Conservation (phyloP, 2,888 invertebrate species). For the Drosophila helvetica region DNA sequence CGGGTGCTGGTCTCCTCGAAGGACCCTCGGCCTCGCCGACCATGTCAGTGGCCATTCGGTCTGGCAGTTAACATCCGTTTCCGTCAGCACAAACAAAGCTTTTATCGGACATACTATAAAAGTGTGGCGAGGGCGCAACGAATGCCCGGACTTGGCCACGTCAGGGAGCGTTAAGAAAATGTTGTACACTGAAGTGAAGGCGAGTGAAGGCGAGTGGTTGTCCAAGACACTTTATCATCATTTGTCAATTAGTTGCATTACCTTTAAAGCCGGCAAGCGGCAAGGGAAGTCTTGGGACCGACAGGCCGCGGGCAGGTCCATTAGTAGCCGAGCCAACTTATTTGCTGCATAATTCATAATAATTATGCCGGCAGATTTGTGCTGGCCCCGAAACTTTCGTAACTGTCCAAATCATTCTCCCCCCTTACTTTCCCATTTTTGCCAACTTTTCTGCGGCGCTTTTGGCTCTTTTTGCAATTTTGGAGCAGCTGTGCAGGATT, state of each 20-base stretch:
- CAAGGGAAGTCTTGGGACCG: constrained; percentile 23
- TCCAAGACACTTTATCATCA: constrained; percentile 74
- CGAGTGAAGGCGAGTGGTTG: constrained; percentile 23
- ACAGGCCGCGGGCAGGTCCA: constrained; percentile 53
- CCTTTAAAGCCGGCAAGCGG: constrained; percentile 24
- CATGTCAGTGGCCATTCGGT: constrained; percentile 70
- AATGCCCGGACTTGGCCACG: constrained; percentile 17
- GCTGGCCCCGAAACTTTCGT: constrained; percentile 16
- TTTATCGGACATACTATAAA: constrained; percentile 68
- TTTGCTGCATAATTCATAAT: constrained; percentile 66
- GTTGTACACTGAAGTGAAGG: constrained; percentile 42
- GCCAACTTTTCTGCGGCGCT: constrained; percentile 53
- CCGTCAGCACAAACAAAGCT: constrained; percentile 71
- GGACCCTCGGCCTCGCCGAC: constrained; percentile 35
- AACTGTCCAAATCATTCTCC: constrained; percentile 19
- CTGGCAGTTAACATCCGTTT: constrained; percentile 76
- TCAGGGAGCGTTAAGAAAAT: constrained; percentile 53
- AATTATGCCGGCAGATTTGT: constrained; percentile 70
- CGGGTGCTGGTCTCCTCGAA: constrained; percentile 12
- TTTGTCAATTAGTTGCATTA: constrained; percentile 75
- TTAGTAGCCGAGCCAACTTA: constrained; percentile 53
- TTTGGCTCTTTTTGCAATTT: constrained; percentile 64
- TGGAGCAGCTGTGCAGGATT: constrained; percentile 36
- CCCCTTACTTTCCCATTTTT: constrained; percentile 13
- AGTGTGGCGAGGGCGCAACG: constrained; percentile 40